Evolutionary conservation across 1,140 invertebrate genomes (phyloP), one percentile per base, ranked within the genome.

Genomic region (Drusus annulatus): DNA sequence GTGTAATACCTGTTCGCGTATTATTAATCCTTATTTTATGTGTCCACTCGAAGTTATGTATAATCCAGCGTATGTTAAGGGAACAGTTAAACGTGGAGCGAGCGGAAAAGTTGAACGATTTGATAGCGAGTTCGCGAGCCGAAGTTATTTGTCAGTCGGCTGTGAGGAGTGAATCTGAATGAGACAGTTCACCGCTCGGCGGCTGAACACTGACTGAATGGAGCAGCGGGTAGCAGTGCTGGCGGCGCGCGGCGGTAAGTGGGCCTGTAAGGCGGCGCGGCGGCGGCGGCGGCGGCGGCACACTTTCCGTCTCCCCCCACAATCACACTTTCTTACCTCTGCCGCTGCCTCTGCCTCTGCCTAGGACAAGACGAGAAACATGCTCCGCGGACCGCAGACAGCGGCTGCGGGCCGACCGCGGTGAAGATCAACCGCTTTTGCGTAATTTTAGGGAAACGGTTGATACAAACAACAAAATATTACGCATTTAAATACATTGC

Each of bases 261-360:
- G 63, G 79, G 45, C 68, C 83, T 84, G 84, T 85, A 85, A 86
- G 84, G 82, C 84, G 85, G 78, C 85, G 84, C n/a, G n/a, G n/a
- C n/a, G n/a, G n/a, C n/a, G n/a, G n/a, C n/a, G n/a, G n/a, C n/a
- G 85, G 78, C 85, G 84, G 82, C 84, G 85, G 79, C 85, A 85
- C 81, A 71, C 78, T 78, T 75, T 74, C 75, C 76, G n/a, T 60
- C 81, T 19, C 65, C 60, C 60, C 75, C 36, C 68, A 21, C 75
- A 25, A 16, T 62, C 17, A 17, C 75, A 17, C 56, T 25, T 31
- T 36, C 58, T 36, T 51, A 51, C 78, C 65, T 28, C 73, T 16
- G 23, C 54, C 19, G n/a, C 50, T 13, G 36, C 36, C 36, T 45
- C n/a, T n/a, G 31, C 7, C 60, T 16, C 5, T 68, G 19, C 63